phyloP scores from a whole-genome alignment of 2,113 vertebrate species.

The Leiothrix lutea region DNA sequence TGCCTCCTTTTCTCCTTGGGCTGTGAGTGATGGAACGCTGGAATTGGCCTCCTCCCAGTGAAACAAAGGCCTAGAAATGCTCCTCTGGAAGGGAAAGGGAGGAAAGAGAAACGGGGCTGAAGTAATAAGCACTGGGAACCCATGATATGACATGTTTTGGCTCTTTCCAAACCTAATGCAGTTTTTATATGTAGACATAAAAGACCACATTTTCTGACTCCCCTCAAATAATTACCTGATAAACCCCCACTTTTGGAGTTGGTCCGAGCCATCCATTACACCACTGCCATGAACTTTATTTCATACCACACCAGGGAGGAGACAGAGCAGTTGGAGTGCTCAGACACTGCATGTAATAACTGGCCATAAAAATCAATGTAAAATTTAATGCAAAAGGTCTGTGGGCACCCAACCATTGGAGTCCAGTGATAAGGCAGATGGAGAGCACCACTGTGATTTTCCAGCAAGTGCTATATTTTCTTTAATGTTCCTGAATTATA shows the following conservation, averaged over 20 bases:
- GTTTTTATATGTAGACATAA: slow-evolving; percentile 62
- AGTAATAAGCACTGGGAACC: neutral
- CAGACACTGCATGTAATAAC: slow-evolving; percentile 45
- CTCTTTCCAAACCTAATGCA: slow-evolving; percentile 41
- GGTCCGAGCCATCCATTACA: slow-evolving; percentile 54
- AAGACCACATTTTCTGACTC: slow-evolving; percentile 35
- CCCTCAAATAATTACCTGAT: slow-evolving; percentile 45
- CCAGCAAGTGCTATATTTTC: slow-evolving; percentile 29
- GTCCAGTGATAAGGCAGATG: slow-evolving; percentile 44
- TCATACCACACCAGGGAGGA: slow-evolving; percentile 69
- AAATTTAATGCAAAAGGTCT: slow-evolving; percentile 67
- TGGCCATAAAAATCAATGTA: slow-evolving; percentile 63
- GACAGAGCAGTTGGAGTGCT: slow-evolving; percentile 42
- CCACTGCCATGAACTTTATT: slow-evolving; percentile 62
- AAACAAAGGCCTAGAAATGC: neutral
- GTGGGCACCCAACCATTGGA: slow-evolving; percentile 56
- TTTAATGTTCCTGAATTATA: slow-evolving; percentile 3
- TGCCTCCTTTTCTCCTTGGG: neutral
- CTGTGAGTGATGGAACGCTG: neutral
- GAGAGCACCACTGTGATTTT: slow-evolving; percentile 19
- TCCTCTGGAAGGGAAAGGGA: neutral
- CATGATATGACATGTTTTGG: slow-evolving; percentile 21
- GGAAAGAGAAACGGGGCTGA: neutral
- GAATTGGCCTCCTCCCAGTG: neutral
- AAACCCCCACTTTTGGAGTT: slow-evolving; percentile 50